phyloP scores from a whole-genome alignment of 2,113 vertebrate genomes.

The Vombatus ursinus region DNA sequence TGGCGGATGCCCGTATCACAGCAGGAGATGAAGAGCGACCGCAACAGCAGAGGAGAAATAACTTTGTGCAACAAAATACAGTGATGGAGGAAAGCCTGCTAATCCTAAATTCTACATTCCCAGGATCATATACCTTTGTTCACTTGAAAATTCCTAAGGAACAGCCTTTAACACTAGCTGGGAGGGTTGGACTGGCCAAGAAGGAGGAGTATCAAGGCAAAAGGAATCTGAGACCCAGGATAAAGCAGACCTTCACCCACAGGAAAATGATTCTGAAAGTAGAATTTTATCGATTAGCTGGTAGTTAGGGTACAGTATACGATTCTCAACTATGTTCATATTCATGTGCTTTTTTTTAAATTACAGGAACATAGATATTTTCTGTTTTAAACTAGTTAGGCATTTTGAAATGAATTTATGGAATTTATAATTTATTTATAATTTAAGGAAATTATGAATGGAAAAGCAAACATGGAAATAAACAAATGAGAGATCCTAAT shows the following conservation, averaged over 20 bases:
- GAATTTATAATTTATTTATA: too few species aligned
- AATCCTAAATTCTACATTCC: conserved; percentile 29
- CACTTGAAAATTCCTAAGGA: not conserved
- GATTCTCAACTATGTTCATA: not conserved
- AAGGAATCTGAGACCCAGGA: not conserved
- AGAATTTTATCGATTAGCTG: conserved; percentile 17
- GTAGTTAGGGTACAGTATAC: not conserved
- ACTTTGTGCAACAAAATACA: fast-evolving
- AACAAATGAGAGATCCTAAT: not conserved
- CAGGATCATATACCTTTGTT: not conserved
- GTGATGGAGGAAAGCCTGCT: not conserved
- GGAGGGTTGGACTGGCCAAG: not conserved
- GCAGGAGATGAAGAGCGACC: conserved; percentile 14
- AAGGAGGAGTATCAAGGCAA: not conserved
- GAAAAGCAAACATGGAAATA: not conserved
- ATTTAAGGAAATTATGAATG: not conserved
- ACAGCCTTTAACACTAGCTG: not conserved
- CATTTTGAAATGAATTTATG: too few species aligned
- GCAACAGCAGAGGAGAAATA: conserved; percentile 28
- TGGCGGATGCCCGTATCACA: conserved; percentile 14
- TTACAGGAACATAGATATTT: not conserved
- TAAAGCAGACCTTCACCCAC: conserved; percentile 13
- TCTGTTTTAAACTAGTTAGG: not conserved
- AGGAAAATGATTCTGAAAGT: not conserved
- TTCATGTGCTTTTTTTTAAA: not conserved